phyloP scores from a whole-genome alignment of 1,140 invertebrate species.

The Drosophila mayri region DNA sequence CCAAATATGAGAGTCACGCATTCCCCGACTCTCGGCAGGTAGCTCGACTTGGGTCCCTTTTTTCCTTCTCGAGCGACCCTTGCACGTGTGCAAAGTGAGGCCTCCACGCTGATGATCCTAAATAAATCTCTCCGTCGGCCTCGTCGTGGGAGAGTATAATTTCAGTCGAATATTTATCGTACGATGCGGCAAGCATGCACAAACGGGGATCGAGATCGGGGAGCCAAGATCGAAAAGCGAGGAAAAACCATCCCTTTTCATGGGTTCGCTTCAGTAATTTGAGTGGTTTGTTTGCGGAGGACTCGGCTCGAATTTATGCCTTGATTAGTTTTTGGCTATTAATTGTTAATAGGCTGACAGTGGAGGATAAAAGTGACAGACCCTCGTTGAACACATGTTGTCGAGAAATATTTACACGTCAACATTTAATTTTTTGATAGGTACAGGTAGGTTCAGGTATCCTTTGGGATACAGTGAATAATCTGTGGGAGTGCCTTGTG shows the following conservation, averaged over 20 bases:
- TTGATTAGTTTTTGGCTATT: slow-evolving; percentile 68
- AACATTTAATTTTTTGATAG: slow-evolving; percentile 44
- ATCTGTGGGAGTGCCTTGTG: not conserved
- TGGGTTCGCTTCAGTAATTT: slow-evolving; percentile 46
- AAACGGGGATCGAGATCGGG: slow-evolving; percentile 15
- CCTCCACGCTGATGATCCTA: slow-evolving; percentile 35
- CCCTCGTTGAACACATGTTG: slow-evolving; percentile 82
- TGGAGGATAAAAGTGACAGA: slow-evolving; percentile 53
- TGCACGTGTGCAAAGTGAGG: slow-evolving; percentile 62
- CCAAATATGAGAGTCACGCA: slow-evolving; percentile 54
- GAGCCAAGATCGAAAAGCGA: not conserved
- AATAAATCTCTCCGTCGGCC: slow-evolving; percentile 50
- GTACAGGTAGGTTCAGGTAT: slow-evolving; percentile 28
- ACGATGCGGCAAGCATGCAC: slow-evolving; percentile 51
- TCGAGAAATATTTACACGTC: slow-evolving; percentile 55
- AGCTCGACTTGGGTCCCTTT: slow-evolving; percentile 27
- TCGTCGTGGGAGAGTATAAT: slow-evolving; percentile 69
- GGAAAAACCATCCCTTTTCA: slow-evolving; percentile 31
- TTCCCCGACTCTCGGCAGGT: slow-evolving; percentile 49
- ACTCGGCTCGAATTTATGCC: slow-evolving; percentile 56
- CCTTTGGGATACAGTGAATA: slow-evolving; percentile 23
- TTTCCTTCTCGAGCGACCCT: slow-evolving; percentile 17
- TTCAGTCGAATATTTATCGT: slow-evolving; percentile 61
- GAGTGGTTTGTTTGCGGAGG: slow-evolving; percentile 53
- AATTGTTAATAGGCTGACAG: slow-evolving; percentile 69